Evolutionary conservation across 2,113 vertebrate species (phyloP).

Genomic region (Castor canadensis): DNA sequence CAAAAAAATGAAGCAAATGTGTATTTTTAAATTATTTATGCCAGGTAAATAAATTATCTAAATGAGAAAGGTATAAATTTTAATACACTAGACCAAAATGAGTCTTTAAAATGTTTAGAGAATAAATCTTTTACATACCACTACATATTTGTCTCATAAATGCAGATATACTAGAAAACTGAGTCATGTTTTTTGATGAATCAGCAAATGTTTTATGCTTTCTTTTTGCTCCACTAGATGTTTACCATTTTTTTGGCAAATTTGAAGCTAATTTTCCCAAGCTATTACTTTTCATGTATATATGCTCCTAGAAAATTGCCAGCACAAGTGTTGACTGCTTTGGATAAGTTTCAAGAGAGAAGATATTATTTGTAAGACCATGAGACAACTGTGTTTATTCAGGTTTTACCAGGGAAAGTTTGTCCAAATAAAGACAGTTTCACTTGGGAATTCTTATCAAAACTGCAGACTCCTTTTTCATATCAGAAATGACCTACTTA

Average conservation of each 20-base stretch:
- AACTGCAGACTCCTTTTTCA: background rate
- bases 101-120: background rate
- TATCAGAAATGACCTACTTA: background rate
- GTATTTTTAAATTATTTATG: slow-evolving; percentile 8
- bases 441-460: background rate
- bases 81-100: background rate
- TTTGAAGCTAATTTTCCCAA: background rate
- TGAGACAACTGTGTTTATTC: background rate
- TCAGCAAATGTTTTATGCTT: background rate
- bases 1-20: slow-evolving; percentile 15
- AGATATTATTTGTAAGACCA: background rate
- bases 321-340: background rate
- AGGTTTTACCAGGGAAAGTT: background rate
- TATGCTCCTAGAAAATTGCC: background rate
- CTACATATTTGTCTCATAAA: background rate
- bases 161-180: background rate
- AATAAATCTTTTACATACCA: background rate
- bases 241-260: background rate
- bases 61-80: slow-evolving; percentile 10
- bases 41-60: background rate
- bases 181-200: background rate
- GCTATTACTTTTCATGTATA: background rate
- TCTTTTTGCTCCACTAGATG: background rate
- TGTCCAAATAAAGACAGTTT: background rate
- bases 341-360: background rate